Evolutionary conservation across 1,140 invertebrate genomes (phyloP).

Genomic region (silkworm (Bombyx mori)): ASM3026992v2 NC_085119.1:12211001-12211500

Average conservation of each 20-base stretch:
- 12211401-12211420: too few species aligned
- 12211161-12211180: conserved; percentile 31
- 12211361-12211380: neutral
- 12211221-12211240: conserved; percentile 41
- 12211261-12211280: conserved; percentile 26
- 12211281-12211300: conserved; percentile 35
- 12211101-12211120: conserved; percentile 19
- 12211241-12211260: conserved; percentile 34
- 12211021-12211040: conserved; percentile 39
- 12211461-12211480: conserved; percentile 33
- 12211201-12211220: conserved; percentile 26
- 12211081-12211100: conserved; percentile 40
- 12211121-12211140: conserved; percentile 43
- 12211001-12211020: conserved; percentile 13
- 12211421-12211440: too few species aligned
- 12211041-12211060: conserved; percentile 28
- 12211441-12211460: too few species aligned
- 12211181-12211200: conserved; percentile 48
- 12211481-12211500: conserved; percentile 29
- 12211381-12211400: too few species aligned
- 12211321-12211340: conserved; percentile 1
- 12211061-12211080: conserved; percentile 41
- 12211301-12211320: conserved; percentile 32
- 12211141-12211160: conserved; percentile 38
- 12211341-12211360: conserved; percentile 4